phyloP scores from a whole-genome alignment of 1,140 invertebrate species.

The Pteromalus puparum region DNA sequence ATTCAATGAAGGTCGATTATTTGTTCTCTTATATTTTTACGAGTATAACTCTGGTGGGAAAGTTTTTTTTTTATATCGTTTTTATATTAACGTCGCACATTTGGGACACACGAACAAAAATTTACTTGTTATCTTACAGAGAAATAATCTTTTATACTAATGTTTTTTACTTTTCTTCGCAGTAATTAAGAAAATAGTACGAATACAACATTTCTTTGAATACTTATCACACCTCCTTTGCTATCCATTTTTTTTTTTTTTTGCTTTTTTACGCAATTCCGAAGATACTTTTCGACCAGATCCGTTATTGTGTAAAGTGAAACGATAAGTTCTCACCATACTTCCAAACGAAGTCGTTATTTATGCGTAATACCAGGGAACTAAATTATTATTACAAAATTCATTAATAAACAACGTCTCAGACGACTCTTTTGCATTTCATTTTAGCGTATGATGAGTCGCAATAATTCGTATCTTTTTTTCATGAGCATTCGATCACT shows the following conservation, averaged over 20 bases:
- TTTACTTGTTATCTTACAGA: conserved; percentile 9
- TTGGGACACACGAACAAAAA: conserved; percentile 19
- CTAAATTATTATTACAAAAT: background rate
- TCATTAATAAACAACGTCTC: background rate
- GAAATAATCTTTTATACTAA: conserved; percentile 23
- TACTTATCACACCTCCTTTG: background rate
- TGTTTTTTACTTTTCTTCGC: background rate
- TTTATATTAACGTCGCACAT: background rate
- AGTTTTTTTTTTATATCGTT: conserved; percentile 11
- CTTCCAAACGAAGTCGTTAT: background rate
- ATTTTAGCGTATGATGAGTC: background rate
- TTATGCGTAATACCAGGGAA: background rate
- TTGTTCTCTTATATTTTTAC: background rate
- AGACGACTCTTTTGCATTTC: background rate
- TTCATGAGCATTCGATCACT: background rate
- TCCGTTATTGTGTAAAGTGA: background rate
- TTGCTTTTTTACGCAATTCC: conserved; percentile 3
- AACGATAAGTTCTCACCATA: background rate
- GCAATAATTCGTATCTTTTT: background rate
- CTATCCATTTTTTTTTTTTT: conserved; percentile 11
- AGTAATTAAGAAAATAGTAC: conserved; percentile 39
- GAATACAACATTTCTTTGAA: conserved; percentile 1
- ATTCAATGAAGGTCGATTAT: background rate
- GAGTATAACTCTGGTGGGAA: conserved; percentile 39
- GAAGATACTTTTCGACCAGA: conserved; percentile 11